phyloP scores from a whole-genome alignment of 2,797 vertebrate species.

The Bradypodion ventrale region DNA sequence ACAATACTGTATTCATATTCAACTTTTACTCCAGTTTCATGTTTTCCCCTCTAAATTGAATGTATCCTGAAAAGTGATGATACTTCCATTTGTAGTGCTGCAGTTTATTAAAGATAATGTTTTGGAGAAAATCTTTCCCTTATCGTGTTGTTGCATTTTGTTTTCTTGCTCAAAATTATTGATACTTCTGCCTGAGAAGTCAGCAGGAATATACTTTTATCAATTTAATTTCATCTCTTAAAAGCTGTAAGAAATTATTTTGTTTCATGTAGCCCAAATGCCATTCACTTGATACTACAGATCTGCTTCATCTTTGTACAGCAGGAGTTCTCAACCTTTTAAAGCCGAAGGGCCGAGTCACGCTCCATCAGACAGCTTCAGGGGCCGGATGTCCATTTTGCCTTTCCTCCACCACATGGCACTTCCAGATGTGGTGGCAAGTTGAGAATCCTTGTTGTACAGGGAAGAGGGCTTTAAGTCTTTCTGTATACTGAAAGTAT shows the following conservation, averaged over 20 bases:
- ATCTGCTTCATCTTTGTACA: not conserved
- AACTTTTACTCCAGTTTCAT: not conserved
- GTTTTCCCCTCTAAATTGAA: not conserved
- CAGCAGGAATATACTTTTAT: not conserved
- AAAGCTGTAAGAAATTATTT: not conserved
- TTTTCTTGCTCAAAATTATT: not conserved
- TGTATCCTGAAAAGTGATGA: not conserved
- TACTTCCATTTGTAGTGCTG: conserved; percentile 1
- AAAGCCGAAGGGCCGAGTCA: no score
- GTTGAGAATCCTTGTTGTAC: no score
- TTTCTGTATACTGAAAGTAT: not conserved
- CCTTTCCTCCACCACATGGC: no score
- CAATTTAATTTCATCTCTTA: not conserved
- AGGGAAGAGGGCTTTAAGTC: not conserved
- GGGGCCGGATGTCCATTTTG: no score
- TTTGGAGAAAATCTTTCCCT: not conserved
- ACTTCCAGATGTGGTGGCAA: no score
- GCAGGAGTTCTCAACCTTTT: no score
- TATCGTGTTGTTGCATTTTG: not conserved
- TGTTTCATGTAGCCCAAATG: not conserved
- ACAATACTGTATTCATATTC: not conserved
- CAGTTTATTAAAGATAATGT: conserved; percentile 4
- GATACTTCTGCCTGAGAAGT: not conserved
- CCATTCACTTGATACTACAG: not conserved
- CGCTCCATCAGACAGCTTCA: no score